These are phyloP conservation scores for Pardalotus punctatus DNA, from an alignment of 2,113 vertebrate genomes.

Conservation along the genomic window DNA sequence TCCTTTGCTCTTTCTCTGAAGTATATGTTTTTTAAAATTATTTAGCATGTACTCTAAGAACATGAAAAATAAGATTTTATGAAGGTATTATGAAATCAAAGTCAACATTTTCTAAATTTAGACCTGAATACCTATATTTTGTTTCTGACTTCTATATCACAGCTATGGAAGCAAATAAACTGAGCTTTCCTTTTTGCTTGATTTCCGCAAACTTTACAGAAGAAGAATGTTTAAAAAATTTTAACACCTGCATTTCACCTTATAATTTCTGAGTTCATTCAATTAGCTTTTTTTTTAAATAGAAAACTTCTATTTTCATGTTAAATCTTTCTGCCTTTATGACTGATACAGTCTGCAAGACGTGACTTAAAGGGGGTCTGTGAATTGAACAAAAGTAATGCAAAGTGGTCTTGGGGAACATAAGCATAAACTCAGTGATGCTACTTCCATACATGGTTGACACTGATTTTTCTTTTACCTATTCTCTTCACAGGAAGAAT, in stretches of 20 bases:
- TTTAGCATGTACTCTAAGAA: neutral
- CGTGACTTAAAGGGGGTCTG: neutral
- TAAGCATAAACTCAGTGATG: neutral
- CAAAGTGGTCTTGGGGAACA: neutral
- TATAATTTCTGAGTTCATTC: neutral
- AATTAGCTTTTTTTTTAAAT: neutral
- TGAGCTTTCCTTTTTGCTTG: neutral
- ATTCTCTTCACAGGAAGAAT: constrained; percentile 69
- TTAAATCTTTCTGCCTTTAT: neutral
- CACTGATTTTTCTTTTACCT: neutral
- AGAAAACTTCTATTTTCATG: neutral
- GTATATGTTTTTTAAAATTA: neutral
- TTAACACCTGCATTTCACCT: neutral
- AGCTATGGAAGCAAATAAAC: neutral
- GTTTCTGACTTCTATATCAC: neutral
- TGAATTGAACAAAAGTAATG: neutral
- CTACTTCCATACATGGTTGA: neutral
- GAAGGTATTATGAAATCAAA: neutral
- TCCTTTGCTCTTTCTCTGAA: neutral
- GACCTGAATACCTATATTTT: neutral
- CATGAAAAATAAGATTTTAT: neutral
- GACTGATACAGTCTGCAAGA: neutral
- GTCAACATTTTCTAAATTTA: neutral
- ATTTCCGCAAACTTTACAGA: neutral
- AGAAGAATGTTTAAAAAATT: neutral